These are phyloP conservation scores for Dione vanillae DNA, from an alignment of 2,888 invertebrate genomes.

Conservation along the genomic window DNA sequence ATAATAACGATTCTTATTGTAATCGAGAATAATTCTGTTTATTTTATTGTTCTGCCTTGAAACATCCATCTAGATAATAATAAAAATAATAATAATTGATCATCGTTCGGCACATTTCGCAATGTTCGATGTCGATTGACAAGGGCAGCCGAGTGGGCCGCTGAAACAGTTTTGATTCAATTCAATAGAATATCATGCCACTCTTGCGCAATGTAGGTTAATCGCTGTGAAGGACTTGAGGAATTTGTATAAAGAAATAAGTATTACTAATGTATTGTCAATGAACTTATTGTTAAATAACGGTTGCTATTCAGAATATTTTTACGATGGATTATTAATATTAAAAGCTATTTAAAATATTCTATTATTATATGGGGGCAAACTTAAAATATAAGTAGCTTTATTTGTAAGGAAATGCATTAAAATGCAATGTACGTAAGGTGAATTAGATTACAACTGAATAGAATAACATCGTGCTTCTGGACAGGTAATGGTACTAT, in stretches of 20 bases:
- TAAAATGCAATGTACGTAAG: slow-evolving; percentile 38
- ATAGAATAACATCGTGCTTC: slow-evolving; percentile 45
- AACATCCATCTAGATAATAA: slow-evolving; percentile 63
- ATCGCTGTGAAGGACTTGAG: slow-evolving; percentile 74
- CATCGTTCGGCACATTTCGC: slow-evolving; percentile 66
- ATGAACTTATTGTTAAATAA: slow-evolving; percentile 5
- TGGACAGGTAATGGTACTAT: slow-evolving; percentile 46
- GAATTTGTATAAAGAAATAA: slow-evolving; percentile 41
- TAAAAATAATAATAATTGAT: slow-evolving; percentile 60
- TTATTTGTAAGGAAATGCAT: slow-evolving; percentile 30
- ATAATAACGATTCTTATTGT: slow-evolving; percentile 35
- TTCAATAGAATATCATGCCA: slow-evolving; percentile 66
- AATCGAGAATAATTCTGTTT: slow-evolving; percentile 43
- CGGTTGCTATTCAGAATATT: background rate
- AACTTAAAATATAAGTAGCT: slow-evolving; percentile 1
- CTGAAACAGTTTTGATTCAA: slow-evolving; percentile 65
- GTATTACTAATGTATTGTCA: slow-evolving; percentile 16
- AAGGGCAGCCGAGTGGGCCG: slow-evolving; percentile 65
- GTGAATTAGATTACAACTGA: slow-evolving; percentile 45
- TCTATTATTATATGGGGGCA: background rate
- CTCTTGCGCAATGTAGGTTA: slow-evolving; percentile 69
- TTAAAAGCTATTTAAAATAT: no score
- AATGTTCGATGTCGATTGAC: slow-evolving; percentile 61
- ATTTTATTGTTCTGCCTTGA: slow-evolving; percentile 56
- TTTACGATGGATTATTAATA: background rate